Conservation (phyloP, 64 coral and sea anemone genomes). For the Hydrozoanthus tunicans region DNA sequence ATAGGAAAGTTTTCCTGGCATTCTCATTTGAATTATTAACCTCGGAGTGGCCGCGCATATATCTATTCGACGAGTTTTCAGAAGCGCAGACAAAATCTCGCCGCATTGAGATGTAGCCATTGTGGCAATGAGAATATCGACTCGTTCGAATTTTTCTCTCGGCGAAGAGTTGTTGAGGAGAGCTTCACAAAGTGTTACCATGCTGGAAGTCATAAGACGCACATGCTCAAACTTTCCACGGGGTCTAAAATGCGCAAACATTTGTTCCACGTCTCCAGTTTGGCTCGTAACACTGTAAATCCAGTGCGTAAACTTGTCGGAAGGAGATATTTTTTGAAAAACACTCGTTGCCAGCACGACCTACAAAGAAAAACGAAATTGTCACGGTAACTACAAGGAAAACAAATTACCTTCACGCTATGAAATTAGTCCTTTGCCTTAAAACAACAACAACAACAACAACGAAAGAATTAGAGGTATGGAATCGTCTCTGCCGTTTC, state of each 20-base stretch:
- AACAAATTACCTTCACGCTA: no score
- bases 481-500: no score
- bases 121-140: background rate
- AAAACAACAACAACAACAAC: no score
- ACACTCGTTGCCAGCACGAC: background rate
- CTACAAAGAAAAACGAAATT: background rate
- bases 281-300: slow-evolving; percentile 4
- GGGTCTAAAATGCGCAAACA: background rate
- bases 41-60: slow-evolving; percentile 19
- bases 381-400: no score
- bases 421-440: no score
- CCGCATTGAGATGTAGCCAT: background rate
- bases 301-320: slow-evolving; percentile 31
- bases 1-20: slow-evolving; percentile 28
- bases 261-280: background rate
- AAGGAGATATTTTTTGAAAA: slow-evolving; percentile 20
- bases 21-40: background rate
- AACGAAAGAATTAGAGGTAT: no score
- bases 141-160: background rate
- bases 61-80: slow-evolving; percentile 37
- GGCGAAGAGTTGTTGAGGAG: background rate
- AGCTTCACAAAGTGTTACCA: background rate
- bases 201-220: slow-evolving; percentile 1
- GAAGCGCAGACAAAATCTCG: background rate
- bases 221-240: background rate